Percentiles rank a stretch among this genome's conserved stretches.
phyloP scores from a whole-genome alignment of 2,797 vertebrate genomes.

The Lateolabrax maculatus region DNA sequence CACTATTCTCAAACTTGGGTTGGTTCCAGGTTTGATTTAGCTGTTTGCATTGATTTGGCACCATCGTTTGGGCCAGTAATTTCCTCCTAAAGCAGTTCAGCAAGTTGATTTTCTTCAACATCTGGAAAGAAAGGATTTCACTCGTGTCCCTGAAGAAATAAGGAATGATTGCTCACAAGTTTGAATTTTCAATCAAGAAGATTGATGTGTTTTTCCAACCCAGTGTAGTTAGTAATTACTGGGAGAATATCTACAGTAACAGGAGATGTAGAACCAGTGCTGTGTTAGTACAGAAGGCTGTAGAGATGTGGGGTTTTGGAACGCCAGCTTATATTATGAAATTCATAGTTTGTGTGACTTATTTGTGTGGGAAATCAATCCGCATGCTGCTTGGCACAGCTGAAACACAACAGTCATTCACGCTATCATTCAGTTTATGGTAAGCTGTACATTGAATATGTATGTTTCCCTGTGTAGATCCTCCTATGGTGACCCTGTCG shows the following conservation, averaged over 20 bases:
- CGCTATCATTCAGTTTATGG: background rate
- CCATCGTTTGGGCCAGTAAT: background rate
- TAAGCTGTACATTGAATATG: background rate
- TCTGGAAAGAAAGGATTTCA: conserved; percentile 16
- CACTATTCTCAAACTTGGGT: conserved; percentile 8
- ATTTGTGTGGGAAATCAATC: conserved; percentile 28
- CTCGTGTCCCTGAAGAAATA: conserved; percentile 5
- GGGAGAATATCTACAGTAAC: conserved; percentile 24
- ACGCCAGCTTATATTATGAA: background rate
- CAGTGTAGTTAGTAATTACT: conserved; percentile 16
- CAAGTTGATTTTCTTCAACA: conserved; percentile 37
- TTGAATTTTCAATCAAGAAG: conserved; percentile 44
- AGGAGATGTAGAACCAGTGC: conserved; percentile 3
- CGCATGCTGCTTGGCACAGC: background rate
- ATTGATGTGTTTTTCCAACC: conserved; percentile 45
- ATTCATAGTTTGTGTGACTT: conserved; percentile 26
- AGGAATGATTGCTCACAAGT: conserved; percentile 17
- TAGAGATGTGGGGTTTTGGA: background rate
- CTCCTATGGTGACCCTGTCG: conserved; percentile 93
- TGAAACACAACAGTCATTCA: background rate
- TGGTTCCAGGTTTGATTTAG: conserved; percentile 23
- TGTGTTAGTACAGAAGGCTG: background rate
- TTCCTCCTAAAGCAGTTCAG: conserved; percentile 16
- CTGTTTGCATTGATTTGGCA: conserved; percentile 22
- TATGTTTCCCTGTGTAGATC: conserved; percentile 81